Percentiles rank a stretch among this genome's conserved stretches.
Conservation (phyloP, 1,140 invertebrate genomes). For the Eumaeus atala region DNA sequence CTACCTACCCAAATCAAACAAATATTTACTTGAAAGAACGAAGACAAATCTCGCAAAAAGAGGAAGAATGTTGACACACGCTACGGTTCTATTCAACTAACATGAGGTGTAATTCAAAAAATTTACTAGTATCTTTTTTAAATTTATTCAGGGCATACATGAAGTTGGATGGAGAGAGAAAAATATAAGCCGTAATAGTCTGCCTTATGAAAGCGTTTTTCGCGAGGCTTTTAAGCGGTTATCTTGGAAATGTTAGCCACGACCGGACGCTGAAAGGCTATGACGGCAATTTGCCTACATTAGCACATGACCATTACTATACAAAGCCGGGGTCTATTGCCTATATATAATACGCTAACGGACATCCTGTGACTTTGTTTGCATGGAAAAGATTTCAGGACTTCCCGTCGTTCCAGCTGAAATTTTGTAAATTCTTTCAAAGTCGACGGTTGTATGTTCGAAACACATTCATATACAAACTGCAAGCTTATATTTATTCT, state of each 20-base stretch:
- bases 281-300: conserved; percentile 72
- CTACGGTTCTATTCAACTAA: no score
- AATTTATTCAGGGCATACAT: neutral
- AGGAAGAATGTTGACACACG: no score
- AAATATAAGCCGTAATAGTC: conserved; percentile 55
- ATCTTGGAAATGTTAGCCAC: conserved; percentile 70
- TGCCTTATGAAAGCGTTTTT: conserved; percentile 64
- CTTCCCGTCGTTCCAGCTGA: neutral
- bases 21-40: no score
- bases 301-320: conserved; percentile 44
- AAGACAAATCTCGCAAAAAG: no score
- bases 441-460: neutral
- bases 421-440: conserved; percentile 1
- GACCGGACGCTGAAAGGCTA: conserved; percentile 64
- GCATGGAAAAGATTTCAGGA: conserved; percentile 3
- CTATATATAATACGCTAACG: conserved; percentile 5
- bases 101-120: no score
- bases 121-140: no score
- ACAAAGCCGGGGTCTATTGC: conserved; percentile 10
- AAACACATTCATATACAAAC: no score
- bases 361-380: neutral
- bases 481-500: no score
- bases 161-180: conserved; percentile 35
- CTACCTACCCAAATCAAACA: no score
- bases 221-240: conserved; percentile 70